phyloP scores from a whole-genome alignment of 2,113 vertebrate species.

The Bungarus multicinctus region DNA sequence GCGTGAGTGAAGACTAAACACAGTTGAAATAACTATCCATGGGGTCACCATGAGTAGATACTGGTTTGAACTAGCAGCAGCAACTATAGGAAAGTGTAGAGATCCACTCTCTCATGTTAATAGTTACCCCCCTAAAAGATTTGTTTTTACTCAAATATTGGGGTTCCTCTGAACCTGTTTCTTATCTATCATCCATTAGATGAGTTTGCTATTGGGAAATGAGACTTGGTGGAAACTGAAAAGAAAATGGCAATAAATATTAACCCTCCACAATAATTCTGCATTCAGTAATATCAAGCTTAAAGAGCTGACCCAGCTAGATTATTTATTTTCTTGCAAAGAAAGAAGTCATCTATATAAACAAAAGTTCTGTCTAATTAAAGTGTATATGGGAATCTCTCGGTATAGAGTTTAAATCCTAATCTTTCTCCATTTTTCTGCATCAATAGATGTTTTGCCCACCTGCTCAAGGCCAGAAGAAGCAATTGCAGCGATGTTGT shows the following conservation, averaged over 20 bases:
- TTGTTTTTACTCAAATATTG: not conserved
- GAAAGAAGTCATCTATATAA: not conserved
- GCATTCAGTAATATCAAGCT: not conserved
- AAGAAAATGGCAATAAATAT: not conserved
- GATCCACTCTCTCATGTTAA: not conserved
- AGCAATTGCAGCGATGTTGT: not conserved
- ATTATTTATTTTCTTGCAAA: not conserved
- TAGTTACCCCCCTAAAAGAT: not conserved
- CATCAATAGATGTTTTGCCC: not conserved
- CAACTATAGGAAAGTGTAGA: not conserved
- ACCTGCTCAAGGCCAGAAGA: not conserved
- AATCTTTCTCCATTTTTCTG: not conserved
- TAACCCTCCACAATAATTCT: not conserved
- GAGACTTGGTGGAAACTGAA: not conserved
- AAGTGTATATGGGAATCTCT: not conserved
- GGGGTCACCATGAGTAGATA: not conserved
- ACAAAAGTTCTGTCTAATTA: not conserved
- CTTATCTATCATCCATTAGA: not conserved
- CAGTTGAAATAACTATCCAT: not conserved
- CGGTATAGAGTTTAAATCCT: not conserved
- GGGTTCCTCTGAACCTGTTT: not conserved
- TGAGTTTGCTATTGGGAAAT: not conserved
- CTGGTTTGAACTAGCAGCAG: not conserved
- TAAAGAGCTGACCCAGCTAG: not conserved
- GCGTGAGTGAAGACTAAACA: not conserved